Base-by-base conservation (phyloP, 2,888 invertebrate genomes). In the Oscheius onirici region DNA sequence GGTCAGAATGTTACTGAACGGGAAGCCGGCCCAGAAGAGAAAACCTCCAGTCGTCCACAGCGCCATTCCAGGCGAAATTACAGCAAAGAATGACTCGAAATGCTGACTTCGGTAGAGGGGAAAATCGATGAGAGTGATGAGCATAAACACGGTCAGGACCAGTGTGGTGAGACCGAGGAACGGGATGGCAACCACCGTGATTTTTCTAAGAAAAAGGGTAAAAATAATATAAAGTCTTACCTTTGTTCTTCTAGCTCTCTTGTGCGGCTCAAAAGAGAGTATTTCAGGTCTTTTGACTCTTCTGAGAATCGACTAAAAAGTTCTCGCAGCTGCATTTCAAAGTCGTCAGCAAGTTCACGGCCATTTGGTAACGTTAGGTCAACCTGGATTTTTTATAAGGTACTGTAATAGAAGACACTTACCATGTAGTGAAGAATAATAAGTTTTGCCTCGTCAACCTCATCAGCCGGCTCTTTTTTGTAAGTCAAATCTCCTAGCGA, bases 341-440 rank as follows among this genome's bases (percentile, higher is more conserved):
- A 84, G 43, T 84, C 75, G 10, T 61, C 55, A 0, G 83, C 78
- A 15, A 84, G 44, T 2, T 65, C 66, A 40, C 66, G 68, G 2
- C 83, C 84, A 34, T 77, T 74, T 11, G 77, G 78, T 0, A 84
- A 55, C 6, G 72, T 74, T 20, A 78, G 71, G 69, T 84, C 83
- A 0, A 84, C 78, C 81, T 81, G 46, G 46, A 49, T 28, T 3
- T 24, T 22, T 17, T 5, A n/a, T 20, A 43, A 15, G n/a, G n/a
- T n/a, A n/a, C n/a, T n/a, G n/a, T n/a, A 43, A 43, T 11, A 43
- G 6, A 51, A 51, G 51, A 51, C n/a, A 20, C 41, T 49, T 60
- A 81, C 83, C 86, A 86, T 86, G 57, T 86, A 86, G 55, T 86
- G 86, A 3, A 86, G 76, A 63, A 86, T 78, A 24, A 86, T 65